These are phyloP conservation scores for Hylaeus volcanicus DNA, from an alignment of 1,140 invertebrate species.

Conservation along the genomic window DNA sequence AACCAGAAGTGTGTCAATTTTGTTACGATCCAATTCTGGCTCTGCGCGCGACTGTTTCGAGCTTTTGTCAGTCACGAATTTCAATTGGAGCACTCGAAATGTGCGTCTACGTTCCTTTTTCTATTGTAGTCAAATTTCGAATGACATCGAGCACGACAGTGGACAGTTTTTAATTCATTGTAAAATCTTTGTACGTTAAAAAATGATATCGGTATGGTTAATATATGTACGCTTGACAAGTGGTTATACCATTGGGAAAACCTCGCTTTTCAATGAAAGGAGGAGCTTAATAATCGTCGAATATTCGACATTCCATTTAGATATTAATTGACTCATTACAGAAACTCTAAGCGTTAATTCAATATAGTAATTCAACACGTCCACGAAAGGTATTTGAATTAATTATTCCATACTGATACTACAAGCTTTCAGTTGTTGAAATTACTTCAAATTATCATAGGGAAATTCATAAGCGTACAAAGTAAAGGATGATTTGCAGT, in stretches of 20 bases:
- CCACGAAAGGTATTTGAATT: too few species aligned
- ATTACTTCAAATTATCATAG: too few species aligned
- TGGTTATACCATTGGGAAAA: not conserved
- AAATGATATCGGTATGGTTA: conserved; percentile 18
- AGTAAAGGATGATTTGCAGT: too few species aligned
- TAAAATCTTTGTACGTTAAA: not conserved
- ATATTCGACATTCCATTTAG: too few species aligned
- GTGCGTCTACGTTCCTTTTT: not conserved
- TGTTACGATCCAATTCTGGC: not conserved
- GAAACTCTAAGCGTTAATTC: too few species aligned
- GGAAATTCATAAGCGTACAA: too few species aligned
- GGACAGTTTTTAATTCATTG: not conserved
- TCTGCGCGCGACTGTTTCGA: not conserved
- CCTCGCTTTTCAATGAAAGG: too few species aligned
- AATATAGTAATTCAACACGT: too few species aligned
- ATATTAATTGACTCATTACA: too few species aligned
- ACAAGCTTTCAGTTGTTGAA: too few species aligned
- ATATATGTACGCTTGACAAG: not conserved
- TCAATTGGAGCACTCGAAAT: not conserved
- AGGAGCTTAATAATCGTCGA: too few species aligned
- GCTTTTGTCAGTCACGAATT: not conserved
- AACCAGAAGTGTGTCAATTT: not conserved
- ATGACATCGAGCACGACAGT: not conserved
- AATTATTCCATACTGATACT: too few species aligned
- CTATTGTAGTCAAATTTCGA: not conserved